Percentiles rank a stretch among this genome's conserved stretches.
phyloP scores from a whole-genome alignment of 2,113 vertebrate genomes.

The Osmerus mordax region DNA sequence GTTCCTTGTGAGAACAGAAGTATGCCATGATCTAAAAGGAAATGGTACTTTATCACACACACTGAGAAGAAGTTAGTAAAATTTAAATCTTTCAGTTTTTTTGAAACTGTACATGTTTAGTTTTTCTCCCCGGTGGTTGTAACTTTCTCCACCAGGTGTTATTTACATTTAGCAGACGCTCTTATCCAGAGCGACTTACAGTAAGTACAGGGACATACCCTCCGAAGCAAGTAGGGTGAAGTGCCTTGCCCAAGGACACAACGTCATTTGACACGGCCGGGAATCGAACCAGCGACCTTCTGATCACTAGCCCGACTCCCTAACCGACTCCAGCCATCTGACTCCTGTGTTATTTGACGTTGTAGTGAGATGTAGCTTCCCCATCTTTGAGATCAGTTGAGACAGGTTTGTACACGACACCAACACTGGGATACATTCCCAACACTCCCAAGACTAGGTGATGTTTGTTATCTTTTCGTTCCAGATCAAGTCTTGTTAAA shows the following conservation, averaged over 20 bases:
- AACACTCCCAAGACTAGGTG: neutral
- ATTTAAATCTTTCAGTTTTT: neutral
- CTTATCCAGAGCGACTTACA: no score
- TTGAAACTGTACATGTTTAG: neutral
- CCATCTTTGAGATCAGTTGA: no score
- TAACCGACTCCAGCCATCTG: no score
- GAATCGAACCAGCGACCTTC: no score
- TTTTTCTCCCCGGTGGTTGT: constrained; percentile 17
- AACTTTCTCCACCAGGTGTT: constrained; percentile 15
- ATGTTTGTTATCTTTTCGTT: no score
- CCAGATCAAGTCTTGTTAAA: no score
- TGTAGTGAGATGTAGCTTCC: neutral
- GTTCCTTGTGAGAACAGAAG: neutral
- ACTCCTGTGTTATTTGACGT: neutral
- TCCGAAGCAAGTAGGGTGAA: no score
- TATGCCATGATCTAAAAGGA: neutral
- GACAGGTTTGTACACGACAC: no score
- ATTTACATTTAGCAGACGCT: neutral
- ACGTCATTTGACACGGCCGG: no score
- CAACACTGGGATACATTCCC: constrained; percentile 6
- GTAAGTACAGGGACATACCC: no score
- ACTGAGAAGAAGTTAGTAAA: neutral
- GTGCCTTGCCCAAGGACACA: no score
- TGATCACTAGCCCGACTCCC: no score
- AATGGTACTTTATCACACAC: neutral